Evolutionary conservation across 2,113 vertebrate genomes (phyloP).

Genomic region (Strigops habroptila): DNA sequence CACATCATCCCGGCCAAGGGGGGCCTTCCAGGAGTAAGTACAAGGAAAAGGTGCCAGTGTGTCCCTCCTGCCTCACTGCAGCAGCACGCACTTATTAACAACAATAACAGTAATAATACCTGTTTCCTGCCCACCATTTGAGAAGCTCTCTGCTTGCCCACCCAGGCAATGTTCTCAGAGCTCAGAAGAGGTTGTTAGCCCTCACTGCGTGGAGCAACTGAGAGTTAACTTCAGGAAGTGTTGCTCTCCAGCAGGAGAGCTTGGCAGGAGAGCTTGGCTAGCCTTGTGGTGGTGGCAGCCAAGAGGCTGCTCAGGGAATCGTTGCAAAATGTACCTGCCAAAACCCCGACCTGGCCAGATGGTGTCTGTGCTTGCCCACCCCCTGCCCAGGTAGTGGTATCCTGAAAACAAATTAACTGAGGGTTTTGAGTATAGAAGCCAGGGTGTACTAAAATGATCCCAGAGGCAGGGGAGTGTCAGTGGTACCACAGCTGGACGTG

Average conservation of each 20-base stretch:
- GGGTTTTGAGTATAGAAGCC: background rate
- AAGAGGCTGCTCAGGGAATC: background rate
- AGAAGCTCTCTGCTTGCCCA: background rate
- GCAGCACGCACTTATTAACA: background rate
- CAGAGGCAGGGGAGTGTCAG: background rate
- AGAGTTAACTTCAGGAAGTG: conserved; percentile 51
- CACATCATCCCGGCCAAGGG: accelerated
- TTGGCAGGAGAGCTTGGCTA: conserved; percentile 28
- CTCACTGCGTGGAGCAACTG: background rate
- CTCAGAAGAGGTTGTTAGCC: background rate
- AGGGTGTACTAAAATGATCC: background rate
- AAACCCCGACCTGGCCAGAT: background rate
- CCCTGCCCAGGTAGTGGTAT: background rate
- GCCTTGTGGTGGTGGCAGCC: conserved; percentile 24
- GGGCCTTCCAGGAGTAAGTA: background rate
- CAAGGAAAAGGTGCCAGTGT: background rate
- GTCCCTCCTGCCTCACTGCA: background rate
- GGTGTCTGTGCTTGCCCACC: background rate
- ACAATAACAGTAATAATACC: background rate
- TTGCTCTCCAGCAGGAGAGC: background rate
- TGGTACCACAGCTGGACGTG: background rate
- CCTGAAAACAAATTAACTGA: background rate
- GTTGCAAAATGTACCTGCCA: background rate
- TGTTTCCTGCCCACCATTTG: background rate
- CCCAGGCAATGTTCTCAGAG: background rate